phyloP scores from a whole-genome alignment of 2,797 vertebrate genomes.

The Arnoldichthys spilopterus region DNA sequence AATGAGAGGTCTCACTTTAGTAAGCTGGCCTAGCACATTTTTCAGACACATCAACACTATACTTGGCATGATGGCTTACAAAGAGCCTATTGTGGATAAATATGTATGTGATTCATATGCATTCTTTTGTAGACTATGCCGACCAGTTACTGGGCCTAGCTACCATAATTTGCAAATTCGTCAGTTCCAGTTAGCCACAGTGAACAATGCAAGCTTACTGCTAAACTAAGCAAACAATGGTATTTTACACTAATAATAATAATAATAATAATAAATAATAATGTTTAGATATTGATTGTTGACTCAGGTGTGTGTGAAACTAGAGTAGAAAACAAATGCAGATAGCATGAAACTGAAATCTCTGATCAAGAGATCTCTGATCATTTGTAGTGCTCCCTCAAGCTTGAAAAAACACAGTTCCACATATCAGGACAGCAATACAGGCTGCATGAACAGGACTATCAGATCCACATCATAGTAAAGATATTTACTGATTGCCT shows the following conservation, averaged over 20 bases:
- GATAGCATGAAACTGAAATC: neutral
- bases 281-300: neutral
- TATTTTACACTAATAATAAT: neutral
- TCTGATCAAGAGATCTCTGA: neutral
- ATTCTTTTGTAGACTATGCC: neutral
- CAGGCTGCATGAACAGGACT: neutral
- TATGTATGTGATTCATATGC: no score
- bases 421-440: neutral
- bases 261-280: neutral
- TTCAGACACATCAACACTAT: slow-evolving; percentile 17
- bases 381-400: neutral
- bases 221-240: neutral
- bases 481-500: no score
- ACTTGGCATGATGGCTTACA: neutral
- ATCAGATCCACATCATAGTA: no score
- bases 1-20: slow-evolving; percentile 11
- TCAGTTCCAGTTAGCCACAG: no score
- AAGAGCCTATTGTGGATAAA: neutral
- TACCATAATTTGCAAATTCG: no score
- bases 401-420: neutral
- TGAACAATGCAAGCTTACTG: no score
- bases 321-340: neutral
- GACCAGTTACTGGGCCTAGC: no score
- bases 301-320: neutral
- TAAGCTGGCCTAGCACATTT: neutral